These are phyloP conservation scores for Samia ricini DNA, from an alignment of 1,140 invertebrate genomes.

Conservation along the genomic window DNA sequence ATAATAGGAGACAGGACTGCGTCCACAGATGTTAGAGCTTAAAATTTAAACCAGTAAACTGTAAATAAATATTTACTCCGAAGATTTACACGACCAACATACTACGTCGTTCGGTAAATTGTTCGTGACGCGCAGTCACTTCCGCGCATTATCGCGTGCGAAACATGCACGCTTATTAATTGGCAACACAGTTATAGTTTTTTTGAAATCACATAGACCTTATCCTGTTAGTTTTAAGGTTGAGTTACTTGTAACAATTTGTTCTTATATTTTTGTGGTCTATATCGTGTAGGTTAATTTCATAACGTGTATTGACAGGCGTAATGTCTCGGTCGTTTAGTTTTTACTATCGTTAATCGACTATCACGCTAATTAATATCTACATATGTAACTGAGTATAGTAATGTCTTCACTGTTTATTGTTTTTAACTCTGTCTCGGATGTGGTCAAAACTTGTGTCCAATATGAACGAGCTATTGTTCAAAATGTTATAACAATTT, in stretches of 20 bases:
- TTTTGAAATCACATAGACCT: background rate
- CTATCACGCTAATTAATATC: background rate
- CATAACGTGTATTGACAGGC: background rate
- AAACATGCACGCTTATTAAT: conserved; percentile 3
- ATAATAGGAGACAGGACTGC: background rate
- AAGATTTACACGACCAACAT: background rate
- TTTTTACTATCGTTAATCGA: background rate
- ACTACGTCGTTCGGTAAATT: background rate
- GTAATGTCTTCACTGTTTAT: too few species aligned
- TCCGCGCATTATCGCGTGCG: conserved; percentile 13
- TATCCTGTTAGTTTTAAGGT: background rate
- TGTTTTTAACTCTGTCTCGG: too few species aligned
- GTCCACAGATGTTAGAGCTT: background rate
- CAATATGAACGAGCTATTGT: too few species aligned
- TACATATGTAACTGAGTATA: too few species aligned
- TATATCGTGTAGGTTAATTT: background rate
- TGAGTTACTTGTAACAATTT: background rate
- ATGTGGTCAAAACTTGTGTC: too few species aligned
- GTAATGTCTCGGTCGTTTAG: background rate
- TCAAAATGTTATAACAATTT: too few species aligned
- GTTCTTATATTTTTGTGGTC: background rate
- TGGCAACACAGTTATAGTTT: background rate
- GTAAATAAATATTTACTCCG: background rate
- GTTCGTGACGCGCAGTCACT: conserved; percentile 6
- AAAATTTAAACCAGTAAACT: background rate